Base-by-base conservation (phyloP, 2,113 vertebrate genomes). In the Xyliphius kryptos region DNA sequence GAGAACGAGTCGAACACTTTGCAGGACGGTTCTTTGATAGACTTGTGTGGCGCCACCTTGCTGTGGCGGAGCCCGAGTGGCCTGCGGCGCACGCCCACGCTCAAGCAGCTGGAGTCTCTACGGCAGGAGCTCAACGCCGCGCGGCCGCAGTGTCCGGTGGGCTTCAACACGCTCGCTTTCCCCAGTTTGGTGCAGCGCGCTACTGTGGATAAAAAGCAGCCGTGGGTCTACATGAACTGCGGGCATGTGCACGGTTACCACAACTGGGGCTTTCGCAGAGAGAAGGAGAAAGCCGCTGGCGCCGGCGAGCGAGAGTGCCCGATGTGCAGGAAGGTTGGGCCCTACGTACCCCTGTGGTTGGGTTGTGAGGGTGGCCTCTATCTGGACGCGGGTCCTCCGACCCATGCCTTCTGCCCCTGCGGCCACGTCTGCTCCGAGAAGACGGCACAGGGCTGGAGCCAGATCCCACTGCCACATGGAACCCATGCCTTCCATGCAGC, bases 231-330 rank as follows among this genome's bases (percentile, higher is more conserved):
- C 61, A 90, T 98, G 74, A 94, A 86, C 85, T 98, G 95, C 1
- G 95, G 95, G 44, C 95, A 98, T 0, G 95, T 98, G 5, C 95
- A 97, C 0, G 95, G 95, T 44, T 97, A 94, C 77, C 95, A 98
- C 82, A 95, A 97, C 74, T 98, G 95, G 95, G 95, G 95, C 36
- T 90, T 87, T 71, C 88, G 89, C 37, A 86, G 86, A 61, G 89
- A 89, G 66, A 85, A 86, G 52, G 84, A 80, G 3, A 84, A 83
- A 1, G 74, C 69, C 1, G 53, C 0, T 69, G 83, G 2, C 85
- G 83, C 0, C 0, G 83, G 86, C 70, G 90, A 90, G 40, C 83
- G 91, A 2, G 91, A 93, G 76, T 93, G 91, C 68, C 91, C 91
- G 46, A 90, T 93, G 81, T 93, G 91, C 76, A 81, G 91, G 57